Percentiles rank a stretch among this genome's conserved stretches.
Conservation (phyloP, 2,797 vertebrate genomes). For the Siniperca undulata region DNA sequence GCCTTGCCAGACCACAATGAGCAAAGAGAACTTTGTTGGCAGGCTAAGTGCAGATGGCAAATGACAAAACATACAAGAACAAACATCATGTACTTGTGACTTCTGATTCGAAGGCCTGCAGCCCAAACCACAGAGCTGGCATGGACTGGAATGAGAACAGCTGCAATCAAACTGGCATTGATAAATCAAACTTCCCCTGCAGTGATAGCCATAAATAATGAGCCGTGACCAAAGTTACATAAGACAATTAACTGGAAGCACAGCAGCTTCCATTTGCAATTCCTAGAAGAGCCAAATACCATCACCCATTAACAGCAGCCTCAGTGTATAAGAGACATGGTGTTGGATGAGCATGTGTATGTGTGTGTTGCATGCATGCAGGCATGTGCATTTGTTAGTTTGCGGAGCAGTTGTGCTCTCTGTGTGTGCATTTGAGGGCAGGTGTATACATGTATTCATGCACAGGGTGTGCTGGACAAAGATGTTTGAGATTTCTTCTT, state of each 20-base stretch:
- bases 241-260: conserved; percentile 58
- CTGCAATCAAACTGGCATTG: conserved; percentile 50
- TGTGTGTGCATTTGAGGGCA: not conserved
- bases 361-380: conserved; percentile 4
- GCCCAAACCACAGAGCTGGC: conserved; percentile 28
- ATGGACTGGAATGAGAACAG: conserved; percentile 41
- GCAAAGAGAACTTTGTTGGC: conserved; percentile 13
- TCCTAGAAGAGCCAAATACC: conserved; percentile 48
- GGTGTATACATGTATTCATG: not conserved
- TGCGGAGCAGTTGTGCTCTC: not conserved
- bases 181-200: conserved; percentile 65
- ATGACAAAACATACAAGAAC: conserved; percentile 15
- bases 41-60: conserved; percentile 12
- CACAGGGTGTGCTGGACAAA: conserved; percentile 12
- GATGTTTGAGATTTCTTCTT: conserved; percentile 13
- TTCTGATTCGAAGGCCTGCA: conserved; percentile 2
- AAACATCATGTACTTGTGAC: conserved; percentile 15
- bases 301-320: conserved; percentile 19
- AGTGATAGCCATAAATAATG: conserved; percentile 61
- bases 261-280: conserved; percentile 37
- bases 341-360: not conserved
- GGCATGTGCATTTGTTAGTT: not conserved
- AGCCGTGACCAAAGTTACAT: conserved; percentile 52
- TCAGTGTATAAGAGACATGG: conserved; percentile 7
- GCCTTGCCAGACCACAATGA: conserved; percentile 14